phyloP scores from a whole-genome alignment of 2,797 vertebrate genomes.

The Argyrosomus regius region DNA sequence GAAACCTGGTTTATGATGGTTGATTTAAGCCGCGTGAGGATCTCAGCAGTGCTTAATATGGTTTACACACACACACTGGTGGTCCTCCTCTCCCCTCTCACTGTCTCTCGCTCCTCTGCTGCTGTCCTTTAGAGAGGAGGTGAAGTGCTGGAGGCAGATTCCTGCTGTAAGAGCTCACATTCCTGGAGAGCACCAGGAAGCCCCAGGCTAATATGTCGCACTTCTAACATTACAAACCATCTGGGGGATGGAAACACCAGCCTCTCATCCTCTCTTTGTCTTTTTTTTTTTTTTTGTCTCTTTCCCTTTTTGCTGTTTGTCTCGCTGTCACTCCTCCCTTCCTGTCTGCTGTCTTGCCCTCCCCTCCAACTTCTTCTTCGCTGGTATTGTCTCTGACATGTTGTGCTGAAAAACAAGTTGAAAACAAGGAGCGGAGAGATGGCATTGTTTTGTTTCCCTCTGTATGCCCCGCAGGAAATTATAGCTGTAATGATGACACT shows the following conservation, averaged over 20 bases:
- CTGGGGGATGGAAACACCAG: constrained; percentile 64
- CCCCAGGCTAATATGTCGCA: constrained; percentile 70
- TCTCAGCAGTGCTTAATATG: constrained; percentile 45
- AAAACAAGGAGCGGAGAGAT: constrained; percentile 7
- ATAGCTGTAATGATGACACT: constrained; percentile 41
- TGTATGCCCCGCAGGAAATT: constrained; percentile 47
- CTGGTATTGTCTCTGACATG: constrained; percentile 24
- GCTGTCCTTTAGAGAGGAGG: constrained; percentile 56
- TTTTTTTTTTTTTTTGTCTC: neutral
- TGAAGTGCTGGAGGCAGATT: constrained; percentile 73
- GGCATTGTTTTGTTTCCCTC: constrained; percentile 39
- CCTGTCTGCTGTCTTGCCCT: constrained; percentile 17
- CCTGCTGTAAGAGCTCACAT: constrained; percentile 66
- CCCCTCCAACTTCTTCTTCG: neutral
- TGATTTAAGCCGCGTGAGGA: constrained; percentile 44
- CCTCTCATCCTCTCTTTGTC: constrained; percentile 53
- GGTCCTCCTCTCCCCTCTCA: constrained; percentile 41
- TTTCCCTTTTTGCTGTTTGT: constrained; percentile 37
- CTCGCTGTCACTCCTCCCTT: constrained; percentile 23
- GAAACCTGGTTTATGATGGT: constrained; percentile 41
- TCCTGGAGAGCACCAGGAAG: constrained; percentile 74
- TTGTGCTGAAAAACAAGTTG: constrained; percentile 36
- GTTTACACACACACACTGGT: constrained; percentile 39
- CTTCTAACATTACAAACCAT: constrained; percentile 76
- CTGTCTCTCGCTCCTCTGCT: constrained; percentile 13